Base-by-base conservation (phyloP, 2,888 invertebrate genomes). In the Drosophila pseudotakahashii region DNA sequence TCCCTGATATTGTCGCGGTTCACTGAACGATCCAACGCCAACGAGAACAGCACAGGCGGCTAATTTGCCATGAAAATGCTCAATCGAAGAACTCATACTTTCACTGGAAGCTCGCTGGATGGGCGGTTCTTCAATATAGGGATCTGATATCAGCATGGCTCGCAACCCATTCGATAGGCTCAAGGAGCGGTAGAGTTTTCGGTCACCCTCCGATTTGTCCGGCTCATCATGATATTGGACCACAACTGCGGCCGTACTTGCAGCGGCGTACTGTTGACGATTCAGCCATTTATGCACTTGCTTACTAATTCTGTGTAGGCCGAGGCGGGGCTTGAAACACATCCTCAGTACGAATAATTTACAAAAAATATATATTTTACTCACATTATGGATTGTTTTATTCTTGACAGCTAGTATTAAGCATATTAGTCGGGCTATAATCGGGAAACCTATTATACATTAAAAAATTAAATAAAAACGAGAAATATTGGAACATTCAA, bases 11-110 rank as follows among this genome's bases (percentile, higher is more conserved):
- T 94, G 81, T 94, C 93, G 91, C 0, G 97, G 96, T 91, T 97
- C 97, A 87, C 95, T 95, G 91, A 96, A 97, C 81, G 94, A 94
- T 2, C 97, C 97, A n/a, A 96, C 96, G 16, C 95, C 94, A 7
- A 97, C 94, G 71, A 94, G 94, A 0, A 97, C 92, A 7, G 95
- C 95, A 82, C 96, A 96, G 0, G 97, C 97, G 10, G 96, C 96
- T 94, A 82, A 78, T 76, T 91, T 93, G 68, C 90, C 91, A 14
- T 88, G 88, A 41, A 90, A 92, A 50, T 60, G 60, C 36, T 79
- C 73, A 14, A 77, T 5, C 2, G 87, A 69, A 0, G 71, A 48
- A 4, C 23, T 47, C 3, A 81, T 61, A 9, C 59, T 57, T 2
- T 14, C 44, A 5, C 19, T 26, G 1, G 69, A 13, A 0, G 7